A percentile compares a stretch with the other conserved stretches of the same genome.
Evolutionary conservation across 2,113 vertebrate genomes (phyloP).

Genomic region (Anhinga anhinga): DNA sequence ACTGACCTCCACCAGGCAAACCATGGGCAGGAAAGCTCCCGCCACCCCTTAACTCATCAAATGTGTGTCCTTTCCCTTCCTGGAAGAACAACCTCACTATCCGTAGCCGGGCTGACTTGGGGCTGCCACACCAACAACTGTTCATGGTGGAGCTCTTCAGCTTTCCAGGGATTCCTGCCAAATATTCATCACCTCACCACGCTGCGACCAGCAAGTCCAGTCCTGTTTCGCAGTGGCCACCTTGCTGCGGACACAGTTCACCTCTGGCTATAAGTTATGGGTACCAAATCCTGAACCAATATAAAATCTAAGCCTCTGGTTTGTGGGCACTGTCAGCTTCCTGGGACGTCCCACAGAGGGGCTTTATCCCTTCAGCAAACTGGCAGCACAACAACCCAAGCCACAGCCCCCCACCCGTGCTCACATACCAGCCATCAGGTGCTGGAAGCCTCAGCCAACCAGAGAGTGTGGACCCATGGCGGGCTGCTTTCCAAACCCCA

Average conservation of each 20-base stretch:
- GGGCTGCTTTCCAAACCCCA: background rate
- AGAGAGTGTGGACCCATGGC: fast-evolving
- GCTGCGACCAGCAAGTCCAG: background rate
- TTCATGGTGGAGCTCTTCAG: background rate
- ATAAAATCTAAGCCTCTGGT: background rate
- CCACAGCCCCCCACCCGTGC: background rate
- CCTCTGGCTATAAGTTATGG: background rate
- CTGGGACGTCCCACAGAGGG: fast-evolving
- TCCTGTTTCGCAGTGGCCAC: background rate
- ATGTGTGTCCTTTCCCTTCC: background rate
- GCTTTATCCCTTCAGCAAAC: background rate
- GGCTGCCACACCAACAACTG: background rate
- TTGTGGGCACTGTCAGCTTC: background rate
- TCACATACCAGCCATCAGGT: background rate
- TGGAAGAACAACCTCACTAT: background rate
- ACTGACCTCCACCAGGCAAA: background rate
- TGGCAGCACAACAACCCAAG: background rate
- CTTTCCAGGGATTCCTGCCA: background rate
- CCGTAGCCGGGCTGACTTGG: fast-evolving
- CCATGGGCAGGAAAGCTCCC: background rate
- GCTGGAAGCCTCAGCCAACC: background rate
- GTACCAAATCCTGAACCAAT: background rate
- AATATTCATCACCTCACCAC: background rate
- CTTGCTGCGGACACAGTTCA: background rate
- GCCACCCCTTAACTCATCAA: background rate